These are phyloP conservation scores for Psittacula echo DNA, from an alignment of 2,797 vertebrate genomes.

Conservation along the genomic window DNA sequence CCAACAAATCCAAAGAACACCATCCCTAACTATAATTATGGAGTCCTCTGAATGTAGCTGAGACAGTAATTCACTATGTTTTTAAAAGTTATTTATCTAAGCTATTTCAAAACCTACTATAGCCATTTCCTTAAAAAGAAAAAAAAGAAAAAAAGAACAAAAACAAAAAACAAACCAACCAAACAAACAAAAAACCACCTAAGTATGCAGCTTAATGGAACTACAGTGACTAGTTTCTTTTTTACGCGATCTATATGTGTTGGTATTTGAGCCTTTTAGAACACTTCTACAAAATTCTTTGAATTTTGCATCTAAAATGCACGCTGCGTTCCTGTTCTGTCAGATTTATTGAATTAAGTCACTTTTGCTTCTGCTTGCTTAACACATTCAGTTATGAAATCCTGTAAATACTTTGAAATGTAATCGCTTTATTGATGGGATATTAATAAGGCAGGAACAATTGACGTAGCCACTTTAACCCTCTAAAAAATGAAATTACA, in stretches of 20 bases:
- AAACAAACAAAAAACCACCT: neutral
- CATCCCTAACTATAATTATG: neutral
- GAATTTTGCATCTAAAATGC: neutral
- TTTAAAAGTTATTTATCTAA: neutral
- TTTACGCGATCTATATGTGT: accelerated
- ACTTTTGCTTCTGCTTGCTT: neutral
- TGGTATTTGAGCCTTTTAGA: neutral
- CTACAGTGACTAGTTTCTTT: neutral
- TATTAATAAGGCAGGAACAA: neutral
- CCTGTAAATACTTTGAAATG: neutral
- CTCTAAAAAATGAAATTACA: neutral
- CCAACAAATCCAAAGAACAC: neutral
- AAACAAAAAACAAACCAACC: too few relatives aligned
- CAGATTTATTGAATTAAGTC: neutral
- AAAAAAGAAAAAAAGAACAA: neutral
- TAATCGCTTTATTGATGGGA: neutral
- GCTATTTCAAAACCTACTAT: neutral
- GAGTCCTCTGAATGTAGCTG: neutral
- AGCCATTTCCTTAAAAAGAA: neutral
- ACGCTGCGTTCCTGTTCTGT: neutral
- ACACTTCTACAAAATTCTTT: neutral
- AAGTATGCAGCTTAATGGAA: neutral
- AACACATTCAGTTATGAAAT: neutral
- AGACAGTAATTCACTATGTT: neutral
- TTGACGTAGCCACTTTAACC: neutral